Conservation (phyloP, 2,888 invertebrate species). For the Cremastinae sp. region DNA sequence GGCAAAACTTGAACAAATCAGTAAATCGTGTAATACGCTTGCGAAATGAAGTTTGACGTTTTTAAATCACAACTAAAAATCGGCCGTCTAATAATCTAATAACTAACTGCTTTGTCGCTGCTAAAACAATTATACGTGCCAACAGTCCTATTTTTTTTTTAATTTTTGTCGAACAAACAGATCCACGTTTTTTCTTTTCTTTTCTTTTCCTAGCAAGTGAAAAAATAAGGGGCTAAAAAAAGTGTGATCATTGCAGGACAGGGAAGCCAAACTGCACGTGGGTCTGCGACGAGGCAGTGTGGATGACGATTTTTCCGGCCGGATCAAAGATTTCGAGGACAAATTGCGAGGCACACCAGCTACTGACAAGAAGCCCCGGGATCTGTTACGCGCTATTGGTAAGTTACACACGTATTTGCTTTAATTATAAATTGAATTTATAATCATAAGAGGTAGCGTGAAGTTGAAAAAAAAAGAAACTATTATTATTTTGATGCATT, state of each 20-base stretch:
- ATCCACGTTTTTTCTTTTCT: too few relatives aligned
- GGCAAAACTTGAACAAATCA: background rate
- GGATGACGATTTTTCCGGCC: conserved; percentile 84
- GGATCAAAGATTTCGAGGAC: conserved; percentile 89
- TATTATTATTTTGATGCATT: conserved; percentile 1
- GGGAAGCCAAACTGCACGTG: conserved; percentile 79
- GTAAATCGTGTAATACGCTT: conserved; percentile 39
- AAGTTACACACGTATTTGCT: too few relatives aligned
- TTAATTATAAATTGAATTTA: too few relatives aligned
- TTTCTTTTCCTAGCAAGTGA: too few relatives aligned
- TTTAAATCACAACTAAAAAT: conserved; percentile 21
- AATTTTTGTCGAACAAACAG: too few relatives aligned
- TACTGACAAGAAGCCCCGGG: conserved; percentile 90
- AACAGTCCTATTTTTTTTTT: conserved; percentile 21
- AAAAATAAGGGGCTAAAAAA: background rate
- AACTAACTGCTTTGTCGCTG: conserved; percentile 57
- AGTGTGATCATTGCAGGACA: conserved; percentile 75
- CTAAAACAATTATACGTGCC: conserved; percentile 47
- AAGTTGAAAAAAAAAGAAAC: background rate
- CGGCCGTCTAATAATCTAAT: conserved; percentile 53
- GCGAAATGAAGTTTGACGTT: conserved; percentile 33
- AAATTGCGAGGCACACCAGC: conserved; percentile 85
- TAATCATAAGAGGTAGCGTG: too few relatives aligned
- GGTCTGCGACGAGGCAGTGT: conserved; percentile 77
- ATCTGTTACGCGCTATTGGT: conserved; percentile 91